These are phyloP conservation scores for Platyrinchus mystaceus DNA, from an alignment of 2,797 vertebrate species.

Conservation along the genomic window DNA sequence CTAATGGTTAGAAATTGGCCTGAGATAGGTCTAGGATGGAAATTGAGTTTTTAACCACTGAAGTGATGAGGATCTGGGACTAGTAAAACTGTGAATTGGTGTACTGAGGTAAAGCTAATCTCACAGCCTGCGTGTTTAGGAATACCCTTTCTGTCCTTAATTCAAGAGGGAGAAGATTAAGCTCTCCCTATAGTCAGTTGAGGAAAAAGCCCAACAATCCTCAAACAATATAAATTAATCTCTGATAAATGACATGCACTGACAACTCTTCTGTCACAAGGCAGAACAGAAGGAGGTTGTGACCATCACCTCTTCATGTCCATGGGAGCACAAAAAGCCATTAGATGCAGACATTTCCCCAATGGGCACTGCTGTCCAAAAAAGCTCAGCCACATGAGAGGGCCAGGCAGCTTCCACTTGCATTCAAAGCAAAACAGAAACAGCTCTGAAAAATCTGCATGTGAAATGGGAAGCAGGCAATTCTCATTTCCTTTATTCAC, in stretches of 20 bases:
- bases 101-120: background rate
- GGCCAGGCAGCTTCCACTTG: background rate
- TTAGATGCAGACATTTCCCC: background rate
- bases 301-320: background rate
- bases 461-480: background rate
- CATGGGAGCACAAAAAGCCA: background rate
- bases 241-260: background rate
- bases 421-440: background rate
- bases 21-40: background rate
- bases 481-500: background rate
- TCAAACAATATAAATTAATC: background rate
- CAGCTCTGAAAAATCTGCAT: background rate
- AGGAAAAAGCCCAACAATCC: background rate
- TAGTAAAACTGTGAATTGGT: background rate
- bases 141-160: background rate
- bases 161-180: background rate
- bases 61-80: background rate
- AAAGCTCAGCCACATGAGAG: fast-evolving
- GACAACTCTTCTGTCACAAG: background rate
- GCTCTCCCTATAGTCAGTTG: background rate
- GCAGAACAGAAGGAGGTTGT: background rate
- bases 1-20: background rate
- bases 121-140: background rate
- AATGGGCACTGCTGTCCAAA: background rate
- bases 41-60: background rate